phyloP scores from a whole-genome alignment of 2,113 vertebrate species.

The Ursus arctos region DNA sequence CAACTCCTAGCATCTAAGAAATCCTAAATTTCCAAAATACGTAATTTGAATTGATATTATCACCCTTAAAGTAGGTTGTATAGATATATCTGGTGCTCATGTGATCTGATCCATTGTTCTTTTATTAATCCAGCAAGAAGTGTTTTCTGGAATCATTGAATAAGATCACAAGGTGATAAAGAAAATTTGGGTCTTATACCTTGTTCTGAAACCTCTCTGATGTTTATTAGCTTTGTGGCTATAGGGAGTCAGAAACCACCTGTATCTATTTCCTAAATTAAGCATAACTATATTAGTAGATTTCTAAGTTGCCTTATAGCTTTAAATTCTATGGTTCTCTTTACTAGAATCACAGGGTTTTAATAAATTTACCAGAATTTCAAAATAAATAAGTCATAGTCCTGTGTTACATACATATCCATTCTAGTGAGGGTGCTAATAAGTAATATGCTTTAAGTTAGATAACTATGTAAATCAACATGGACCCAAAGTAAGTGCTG shows the following conservation, averaged over 20 bases:
- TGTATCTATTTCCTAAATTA: neutral
- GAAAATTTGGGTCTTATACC: neutral
- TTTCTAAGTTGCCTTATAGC: neutral
- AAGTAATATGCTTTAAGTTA: neutral
- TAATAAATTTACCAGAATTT: neutral
- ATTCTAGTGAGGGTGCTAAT: neutral
- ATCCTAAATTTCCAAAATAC: neutral
- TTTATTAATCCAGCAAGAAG: neutral
- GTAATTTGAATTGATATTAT: neutral
- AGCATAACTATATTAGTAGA: neutral
- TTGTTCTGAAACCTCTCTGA: neutral
- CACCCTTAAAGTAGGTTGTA: neutral
- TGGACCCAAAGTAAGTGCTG: neutral
- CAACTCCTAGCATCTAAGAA: neutral
- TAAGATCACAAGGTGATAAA: neutral
- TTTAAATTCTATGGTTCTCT: neutral
- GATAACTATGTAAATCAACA: neutral
- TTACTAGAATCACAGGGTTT: neutral
- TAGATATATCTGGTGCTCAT: no score
- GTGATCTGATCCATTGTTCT: neutral
- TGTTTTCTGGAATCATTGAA: neutral
- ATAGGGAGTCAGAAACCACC: neutral
- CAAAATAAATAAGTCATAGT: neutral
- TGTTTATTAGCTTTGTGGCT: neutral
- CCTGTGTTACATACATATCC: neutral